These are phyloP conservation scores for Drosophila helvetica DNA, from an alignment of 2,888 invertebrate species.

Conservation along the genomic window DNA sequence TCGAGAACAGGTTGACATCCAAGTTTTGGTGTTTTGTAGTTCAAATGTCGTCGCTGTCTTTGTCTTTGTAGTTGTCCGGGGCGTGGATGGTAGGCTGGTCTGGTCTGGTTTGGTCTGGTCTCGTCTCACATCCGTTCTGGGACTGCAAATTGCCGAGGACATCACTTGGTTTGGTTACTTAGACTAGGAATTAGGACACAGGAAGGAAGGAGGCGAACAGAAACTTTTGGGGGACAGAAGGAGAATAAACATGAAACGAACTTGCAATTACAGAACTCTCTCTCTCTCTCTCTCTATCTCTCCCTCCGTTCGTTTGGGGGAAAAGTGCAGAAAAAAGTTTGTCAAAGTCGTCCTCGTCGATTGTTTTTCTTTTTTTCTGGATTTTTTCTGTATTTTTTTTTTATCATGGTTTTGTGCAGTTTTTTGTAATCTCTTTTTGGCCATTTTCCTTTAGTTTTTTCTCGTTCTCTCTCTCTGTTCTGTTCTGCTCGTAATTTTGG, in stretches of 20 bases:
- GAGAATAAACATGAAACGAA: conserved; percentile 55
- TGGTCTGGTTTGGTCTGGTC: conserved; percentile 12
- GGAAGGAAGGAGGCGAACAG: not conserved
- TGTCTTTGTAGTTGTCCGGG: not conserved
- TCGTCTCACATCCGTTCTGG: conserved; percentile 7
- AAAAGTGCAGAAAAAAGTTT: conserved; percentile 32
- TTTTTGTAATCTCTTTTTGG: conserved; percentile 15
- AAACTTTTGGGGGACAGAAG: conserved; percentile 20
- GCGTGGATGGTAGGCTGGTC: conserved; percentile 1
- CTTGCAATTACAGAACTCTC: conserved; percentile 60
- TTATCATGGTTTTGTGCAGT: conserved; percentile 18
- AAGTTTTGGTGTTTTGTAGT: conserved; percentile 58
- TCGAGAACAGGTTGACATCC: conserved; percentile 70
- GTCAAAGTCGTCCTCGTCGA: conserved; percentile 58
- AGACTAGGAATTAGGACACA: conserved; percentile 42
- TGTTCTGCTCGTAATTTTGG: conserved; percentile 14
- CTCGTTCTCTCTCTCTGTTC: not conserved
- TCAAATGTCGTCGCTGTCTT: conserved; percentile 61
- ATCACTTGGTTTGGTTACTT: conserved; percentile 34
- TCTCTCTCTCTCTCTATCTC: too few relatives aligned
- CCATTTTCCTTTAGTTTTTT: conserved; percentile 14
- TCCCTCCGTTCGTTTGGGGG: not conserved
- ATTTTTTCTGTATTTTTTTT: conserved; percentile 28
- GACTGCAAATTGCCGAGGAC: conserved; percentile 41
- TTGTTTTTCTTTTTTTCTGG: conserved; percentile 31